A percentile compares a stretch with the other conserved stretches of the same genome.
phyloP scores from a whole-genome alignment of 2,797 vertebrate genomes.

The Molossus alvarezi region DNA sequence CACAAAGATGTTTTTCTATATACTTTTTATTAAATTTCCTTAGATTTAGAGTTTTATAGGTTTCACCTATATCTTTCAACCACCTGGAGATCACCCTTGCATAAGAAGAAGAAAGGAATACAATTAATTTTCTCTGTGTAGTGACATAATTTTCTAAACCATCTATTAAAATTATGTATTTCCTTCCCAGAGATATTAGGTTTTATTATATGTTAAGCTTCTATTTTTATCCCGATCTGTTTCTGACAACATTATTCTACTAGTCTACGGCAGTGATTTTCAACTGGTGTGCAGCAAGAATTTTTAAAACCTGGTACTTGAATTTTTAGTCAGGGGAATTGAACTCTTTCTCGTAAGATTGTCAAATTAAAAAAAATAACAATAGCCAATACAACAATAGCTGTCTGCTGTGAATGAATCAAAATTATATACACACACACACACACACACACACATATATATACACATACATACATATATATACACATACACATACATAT shows the following conservation, averaged over 20 bases:
- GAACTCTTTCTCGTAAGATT: no score
- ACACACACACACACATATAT: no score
- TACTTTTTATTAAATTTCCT: not conserved
- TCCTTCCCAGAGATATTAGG: not conserved
- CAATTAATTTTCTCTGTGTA: not conserved
- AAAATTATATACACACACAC: not conserved
- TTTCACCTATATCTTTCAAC: not conserved
- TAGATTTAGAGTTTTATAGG: not conserved
- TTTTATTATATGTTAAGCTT: not conserved
- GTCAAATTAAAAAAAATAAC: not conserved
- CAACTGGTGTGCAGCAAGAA: not conserved
- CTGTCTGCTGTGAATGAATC: not conserved
- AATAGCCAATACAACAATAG: not conserved
- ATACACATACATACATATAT: no score
- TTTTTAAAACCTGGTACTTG: not conserved
- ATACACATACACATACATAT: no score
- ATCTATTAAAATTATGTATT: not conserved
- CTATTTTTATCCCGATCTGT: not conserved
- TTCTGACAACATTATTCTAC: not conserved
- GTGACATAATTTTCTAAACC: not conserved
- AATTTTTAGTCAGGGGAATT: no score
- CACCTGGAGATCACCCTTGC: not conserved
- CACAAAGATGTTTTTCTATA: not conserved
- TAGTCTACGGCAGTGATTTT: not conserved
- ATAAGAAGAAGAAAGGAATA: not conserved